Evolutionary conservation across 2,888 invertebrate species (phyloP), one percentile per base, ranked within the genome.

Genomic region (Acronicta leporina): DNA sequence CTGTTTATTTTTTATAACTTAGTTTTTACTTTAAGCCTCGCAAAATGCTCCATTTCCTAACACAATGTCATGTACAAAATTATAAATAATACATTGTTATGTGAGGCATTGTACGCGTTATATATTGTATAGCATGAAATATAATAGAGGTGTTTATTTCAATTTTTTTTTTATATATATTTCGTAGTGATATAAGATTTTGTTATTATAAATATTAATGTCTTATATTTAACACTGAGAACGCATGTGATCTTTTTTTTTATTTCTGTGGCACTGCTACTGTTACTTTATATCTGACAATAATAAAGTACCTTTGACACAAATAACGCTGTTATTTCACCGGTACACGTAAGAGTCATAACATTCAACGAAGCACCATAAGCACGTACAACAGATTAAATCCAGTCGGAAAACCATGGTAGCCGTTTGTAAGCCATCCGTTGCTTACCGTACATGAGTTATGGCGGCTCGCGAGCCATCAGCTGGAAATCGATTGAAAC

Each of bases 361-460:
- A 46, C 72, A 57, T 56, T 57, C 48, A 41, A 27, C 25, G 25
- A 6, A 20, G 49, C 51, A 16, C 42, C 16, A 40, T 49, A 42
- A 42, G 70, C 68, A 69, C 70, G 68, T 69, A 53, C 40, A 41
- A 69, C 56, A 69, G 55, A 69, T 69, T 74, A 68, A 73, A 74
- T 55, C 63, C 54, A 50, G 52, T 62, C 46, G 55, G 74, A 69
- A 69, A 68, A 74, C 55, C 46, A 50, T 56, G 53, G 69, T 50
- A 53, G 74, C 65, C 61, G 69, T 61, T 73, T 65, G 76, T 70
- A 51, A 56, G 45, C 63, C 46, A 66, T 69, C 58, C 52, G 69
- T 56, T 55, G 56, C 55, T 46, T 15, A 43, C 51, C 3, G 40
- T 16, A 54, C 64, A 33, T 67, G 71, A 68, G 57, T 66, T 62